A percentile compares a stretch with the other conserved stretches of the same genome.
phyloP scores from a whole-genome alignment of 2,113 vertebrate genomes.

The Sminthopsis crassicaudata region DNA sequence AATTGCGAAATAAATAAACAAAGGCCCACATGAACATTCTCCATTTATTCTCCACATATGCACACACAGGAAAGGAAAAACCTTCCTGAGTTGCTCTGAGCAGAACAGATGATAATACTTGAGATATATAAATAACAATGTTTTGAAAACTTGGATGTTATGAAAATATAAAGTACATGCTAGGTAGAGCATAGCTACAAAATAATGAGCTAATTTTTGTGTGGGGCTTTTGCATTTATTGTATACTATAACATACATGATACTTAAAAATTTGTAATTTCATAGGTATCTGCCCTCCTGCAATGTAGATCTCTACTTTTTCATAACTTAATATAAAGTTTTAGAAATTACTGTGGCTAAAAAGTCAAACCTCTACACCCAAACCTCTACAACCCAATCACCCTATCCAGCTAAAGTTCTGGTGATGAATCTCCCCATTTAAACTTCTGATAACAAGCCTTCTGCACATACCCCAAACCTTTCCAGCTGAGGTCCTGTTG shows the following conservation, averaged over 20 bases:
- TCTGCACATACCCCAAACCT: neutral
- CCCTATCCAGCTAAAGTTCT: neutral
- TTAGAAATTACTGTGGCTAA: neutral
- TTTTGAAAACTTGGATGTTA: neutral
- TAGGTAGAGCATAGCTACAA: neutral
- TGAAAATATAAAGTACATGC: neutral
- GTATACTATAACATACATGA: neutral
- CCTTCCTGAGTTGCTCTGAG: neutral
- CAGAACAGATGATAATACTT: neutral
- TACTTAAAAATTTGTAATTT: neutral
- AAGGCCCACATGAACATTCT: neutral
- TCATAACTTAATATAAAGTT: neutral
- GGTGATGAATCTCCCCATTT: neutral
- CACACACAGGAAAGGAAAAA: neutral
- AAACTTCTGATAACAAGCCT: neutral
- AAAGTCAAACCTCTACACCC: neutral
- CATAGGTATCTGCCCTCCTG: slow-evolving; percentile 51
- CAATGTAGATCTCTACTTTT: slow-evolving; percentile 64
- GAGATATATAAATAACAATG: neutral
- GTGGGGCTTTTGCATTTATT: neutral
- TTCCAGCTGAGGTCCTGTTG: neutral
- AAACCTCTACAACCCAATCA: neutral
- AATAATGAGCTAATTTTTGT: neutral
- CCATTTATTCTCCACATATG: neutral
- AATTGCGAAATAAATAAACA: neutral